Percentiles rank a stretch among this genome's conserved stretches.
These are phyloP conservation scores for Temnothorax nylanderi DNA, from an alignment of 1,140 invertebrate genomes.

Conservation along the genomic window DNA sequence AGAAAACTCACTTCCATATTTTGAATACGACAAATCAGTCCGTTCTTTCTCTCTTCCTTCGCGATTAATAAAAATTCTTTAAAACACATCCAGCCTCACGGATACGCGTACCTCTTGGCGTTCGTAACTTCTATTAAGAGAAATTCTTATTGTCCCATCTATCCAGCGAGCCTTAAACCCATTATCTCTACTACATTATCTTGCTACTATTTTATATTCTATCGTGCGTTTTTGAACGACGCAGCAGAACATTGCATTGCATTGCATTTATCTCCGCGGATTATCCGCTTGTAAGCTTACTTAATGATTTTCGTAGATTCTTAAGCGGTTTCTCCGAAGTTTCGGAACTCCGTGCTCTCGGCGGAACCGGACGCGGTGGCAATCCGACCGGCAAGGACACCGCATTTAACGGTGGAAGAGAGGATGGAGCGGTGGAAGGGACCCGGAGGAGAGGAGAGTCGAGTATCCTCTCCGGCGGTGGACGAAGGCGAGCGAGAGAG, in stretches of 20 bases:
- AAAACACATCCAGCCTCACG: conserved; percentile 4
- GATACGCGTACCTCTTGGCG: background rate
- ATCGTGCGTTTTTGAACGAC: conserved; percentile 20
- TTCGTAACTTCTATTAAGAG: conserved; percentile 2
- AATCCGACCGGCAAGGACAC: conserved; percentile 6
- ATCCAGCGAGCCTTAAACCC: background rate
- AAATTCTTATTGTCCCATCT: conserved; percentile 30
- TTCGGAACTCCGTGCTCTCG: background rate
- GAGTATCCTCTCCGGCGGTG: background rate
- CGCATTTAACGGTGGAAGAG: background rate
- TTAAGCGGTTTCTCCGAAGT: conserved; percentile 12
- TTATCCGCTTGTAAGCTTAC: conserved; percentile 41
- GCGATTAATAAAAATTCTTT: conserved; percentile 34
- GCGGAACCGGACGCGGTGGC: background rate
- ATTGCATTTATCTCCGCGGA: conserved; percentile 38
- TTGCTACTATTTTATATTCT: background rate
- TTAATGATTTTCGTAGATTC: conserved; percentile 42
- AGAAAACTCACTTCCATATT: conserved; percentile 32
- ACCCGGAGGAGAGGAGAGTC: background rate
- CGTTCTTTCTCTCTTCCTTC: background rate
- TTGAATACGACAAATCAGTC: conserved; percentile 40
- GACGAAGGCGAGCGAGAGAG: background rate
- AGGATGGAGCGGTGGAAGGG: background rate
- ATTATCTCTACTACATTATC: conserved; percentile 22
- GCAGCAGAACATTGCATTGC: background rate